Conservation (phyloP, 2,888 invertebrate genomes). For the Nemapogon koenigi region DNA sequence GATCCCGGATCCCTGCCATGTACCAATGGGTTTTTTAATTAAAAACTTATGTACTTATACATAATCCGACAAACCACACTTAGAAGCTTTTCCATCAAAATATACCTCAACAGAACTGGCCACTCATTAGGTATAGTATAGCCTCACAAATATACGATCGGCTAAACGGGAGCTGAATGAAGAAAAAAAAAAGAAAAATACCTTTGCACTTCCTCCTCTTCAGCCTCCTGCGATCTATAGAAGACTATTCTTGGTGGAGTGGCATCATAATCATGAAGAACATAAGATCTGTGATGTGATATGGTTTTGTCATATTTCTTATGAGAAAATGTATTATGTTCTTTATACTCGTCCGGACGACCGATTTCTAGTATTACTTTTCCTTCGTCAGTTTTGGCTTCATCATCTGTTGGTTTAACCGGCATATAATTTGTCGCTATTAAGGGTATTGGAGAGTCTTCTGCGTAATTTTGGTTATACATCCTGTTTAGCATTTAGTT, state of each 20-base stretch:
- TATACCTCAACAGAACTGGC: no score
- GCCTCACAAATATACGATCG: no score
- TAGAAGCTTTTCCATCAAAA: no score
- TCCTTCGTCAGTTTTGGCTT: conserved; percentile 42
- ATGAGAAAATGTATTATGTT: conserved; percentile 54
- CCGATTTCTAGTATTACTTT: conserved; percentile 59
- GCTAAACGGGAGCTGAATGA: no score
- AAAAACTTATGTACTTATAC: no score
- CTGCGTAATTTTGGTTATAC: conserved; percentile 44
- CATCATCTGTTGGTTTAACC: conserved; percentile 31
- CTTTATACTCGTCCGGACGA: conserved; percentile 47
- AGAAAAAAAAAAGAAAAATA: no score
- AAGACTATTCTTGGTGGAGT: conserved; percentile 34
- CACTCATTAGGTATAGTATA: no score
- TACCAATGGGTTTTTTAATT: no score
- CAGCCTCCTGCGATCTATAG: conserved; percentile 39
- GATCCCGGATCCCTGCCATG: no score
- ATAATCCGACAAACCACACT: no score
- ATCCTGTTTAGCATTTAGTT: no score
- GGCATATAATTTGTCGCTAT: conserved; percentile 42
- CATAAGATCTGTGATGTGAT: conserved; percentile 51
- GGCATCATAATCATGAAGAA: conserved; percentile 46
- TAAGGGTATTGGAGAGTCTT: conserved; percentile 44
- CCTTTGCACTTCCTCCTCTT: conserved; percentile 27
- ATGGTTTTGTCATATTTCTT: conserved; percentile 61